Base-by-base conservation (phyloP, 2,888 invertebrate genomes). In the Exephanes ischioxanthus region DNA sequence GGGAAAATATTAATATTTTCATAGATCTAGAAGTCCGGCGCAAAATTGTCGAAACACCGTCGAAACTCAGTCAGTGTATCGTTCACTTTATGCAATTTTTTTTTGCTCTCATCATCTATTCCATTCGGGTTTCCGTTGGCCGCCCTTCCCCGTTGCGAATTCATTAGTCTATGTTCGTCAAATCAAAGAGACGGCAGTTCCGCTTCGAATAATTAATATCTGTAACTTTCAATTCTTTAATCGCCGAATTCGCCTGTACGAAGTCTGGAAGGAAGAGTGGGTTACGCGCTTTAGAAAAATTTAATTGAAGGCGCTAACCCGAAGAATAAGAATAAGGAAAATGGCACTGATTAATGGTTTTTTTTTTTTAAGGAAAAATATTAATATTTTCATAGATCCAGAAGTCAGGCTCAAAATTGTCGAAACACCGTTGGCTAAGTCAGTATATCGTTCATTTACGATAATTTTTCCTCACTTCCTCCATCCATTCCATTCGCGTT, bases 101-200 rank as follows among this genome's bases (percentile, higher is more conserved):
- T 16, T 51, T 26, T 1, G 26, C 26, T 26, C 3, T 2, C n/a
- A 16, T 2, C 51, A n/a, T 51, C 16, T 0, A 33, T 33, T 33
- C 6, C 5, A 51, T 51, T n/a, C 6, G 16, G 7, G 1, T 37
- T 19, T 2, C n/a, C 48, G 73, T 68, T 58, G 26, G 11, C 14
- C 30, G 22, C 41, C 51, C 41, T 58, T 11, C n/a, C 37, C 33
- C 16, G 48, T 58, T 53, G 6, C 16, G 58, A 63, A 4, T 51
- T 73, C 22, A 51, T 41, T 45, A 30, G 4, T 68, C 30, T 48
- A 82, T 71, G 53, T 72, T 82, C 71, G 66, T 55, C 16, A 16
- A 53, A 16, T 30, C 33, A 30, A 33, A 19, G 30, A 7, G 14
- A 75, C 33, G 14, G 1, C 51, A 48, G 45, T 75, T 37, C 51